Conservation (phyloP, 2,797 vertebrate species). For the Trachurus trachurus region DNA sequence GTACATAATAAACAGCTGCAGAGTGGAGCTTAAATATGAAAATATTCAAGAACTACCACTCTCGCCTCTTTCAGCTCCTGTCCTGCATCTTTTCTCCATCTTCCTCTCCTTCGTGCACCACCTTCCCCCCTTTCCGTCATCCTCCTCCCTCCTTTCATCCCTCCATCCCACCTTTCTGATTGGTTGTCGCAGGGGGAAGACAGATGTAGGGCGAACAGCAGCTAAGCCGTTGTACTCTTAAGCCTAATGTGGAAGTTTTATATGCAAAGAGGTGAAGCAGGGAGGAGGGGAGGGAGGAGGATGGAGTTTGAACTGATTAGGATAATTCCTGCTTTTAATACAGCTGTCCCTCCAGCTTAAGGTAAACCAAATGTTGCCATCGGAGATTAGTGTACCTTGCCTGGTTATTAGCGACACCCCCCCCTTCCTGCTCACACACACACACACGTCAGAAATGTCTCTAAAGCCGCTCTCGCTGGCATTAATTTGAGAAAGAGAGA, state of each 20-base stretch:
- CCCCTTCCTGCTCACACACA: slow-evolving; percentile 68
- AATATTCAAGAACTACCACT: too few relatives aligned
- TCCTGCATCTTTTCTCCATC: slow-evolving; percentile 40
- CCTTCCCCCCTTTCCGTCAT: slow-evolving; percentile 77
- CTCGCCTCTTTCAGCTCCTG: not conserved
- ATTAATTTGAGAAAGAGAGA: slow-evolving; percentile 86
- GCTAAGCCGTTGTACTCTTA: slow-evolving; percentile 84
- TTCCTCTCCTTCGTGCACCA: slow-evolving; percentile 19
- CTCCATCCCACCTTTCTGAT: slow-evolving; percentile 70
- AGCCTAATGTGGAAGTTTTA: slow-evolving; percentile 84
- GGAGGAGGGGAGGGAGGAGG: slow-evolving; percentile 69
- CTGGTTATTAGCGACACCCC: slow-evolving; percentile 93
- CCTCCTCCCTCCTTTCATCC: slow-evolving; percentile 41
- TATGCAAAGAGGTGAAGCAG: slow-evolving; percentile 81
- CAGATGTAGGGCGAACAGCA: slow-evolving; percentile 82
- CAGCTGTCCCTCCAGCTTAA: slow-evolving; percentile 95
- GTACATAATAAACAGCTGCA: not conserved
- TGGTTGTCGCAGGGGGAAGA: slow-evolving; percentile 70
- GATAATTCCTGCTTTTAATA: slow-evolving; percentile 87
- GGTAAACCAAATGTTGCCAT: slow-evolving; percentile 99
- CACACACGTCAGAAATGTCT: slow-evolving; percentile 89
- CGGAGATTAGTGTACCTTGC: slow-evolving; percentile 99
- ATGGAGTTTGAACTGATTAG: slow-evolving; percentile 84
- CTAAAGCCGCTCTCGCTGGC: slow-evolving; percentile 77
- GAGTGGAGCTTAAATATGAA: too few relatives aligned